Evolutionary conservation across 2,888 invertebrate species (phyloP), one percentile per base, ranked within the genome.

Genomic region (Hemistola chrysoprasaria): DNA sequence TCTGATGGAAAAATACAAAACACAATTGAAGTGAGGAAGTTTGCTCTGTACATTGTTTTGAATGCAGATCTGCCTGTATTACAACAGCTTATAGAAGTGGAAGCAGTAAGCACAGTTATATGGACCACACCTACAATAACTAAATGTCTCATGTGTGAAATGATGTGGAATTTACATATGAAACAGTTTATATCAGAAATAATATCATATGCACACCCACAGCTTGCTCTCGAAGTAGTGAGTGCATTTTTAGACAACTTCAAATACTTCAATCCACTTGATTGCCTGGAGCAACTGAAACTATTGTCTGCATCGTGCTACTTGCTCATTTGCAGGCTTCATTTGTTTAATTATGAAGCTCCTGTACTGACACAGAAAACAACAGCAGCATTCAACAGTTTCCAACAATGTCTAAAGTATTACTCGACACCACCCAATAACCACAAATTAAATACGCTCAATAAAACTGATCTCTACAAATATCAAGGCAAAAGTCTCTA

Each of bases 111-210:
- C 41, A 59, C 68, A 11, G 56, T 84, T 1, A 73, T 86, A 34
- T 76, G 77, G 70, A 79, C 80, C n/a, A 56, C 78, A 44, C 80
- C 86, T 1, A 76, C 71, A 10, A 62, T 87, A 38, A 68, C 83
- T 11, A 71, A 74, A 58, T 78, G 71, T 49, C 64, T 88, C 2
- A 66, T 87, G 71, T 78, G 80, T 57, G 86, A 86, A 61, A 55
- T 87, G 40, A 59, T 87, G 32, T 85, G 79, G 78, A 70, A 71
- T 22, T 59, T 85, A 1, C 56, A 73, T 27, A 76, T 87, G 73
- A 75, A 78, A 3, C 47, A 48, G 16, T 85, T 77, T 66, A 48
- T 78, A 1, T 66, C 62, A 52, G 86, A 87, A 71, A 59, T 78
- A 32, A 72, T 87, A 41, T 59, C 68, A 6, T 80, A 62, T 38